phyloP scores from a whole-genome alignment of 2,888 invertebrate species.

The Chironomus tentans region DNA sequence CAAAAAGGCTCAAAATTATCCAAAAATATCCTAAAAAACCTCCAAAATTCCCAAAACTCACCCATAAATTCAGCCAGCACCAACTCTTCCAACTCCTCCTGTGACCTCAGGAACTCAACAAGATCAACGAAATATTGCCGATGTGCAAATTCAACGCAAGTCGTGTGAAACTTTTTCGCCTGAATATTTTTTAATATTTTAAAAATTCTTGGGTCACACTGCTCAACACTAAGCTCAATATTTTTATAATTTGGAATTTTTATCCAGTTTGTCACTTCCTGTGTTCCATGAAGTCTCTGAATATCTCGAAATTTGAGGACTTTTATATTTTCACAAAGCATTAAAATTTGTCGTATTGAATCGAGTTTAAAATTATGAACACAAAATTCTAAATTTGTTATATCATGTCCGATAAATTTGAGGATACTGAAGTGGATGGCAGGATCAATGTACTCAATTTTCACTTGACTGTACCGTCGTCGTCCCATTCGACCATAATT shows the following conservation, averaged over 20 bases:
- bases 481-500: not conserved
- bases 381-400: not conserved
- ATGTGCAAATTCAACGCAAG: not conserved
- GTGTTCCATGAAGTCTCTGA: not conserved
- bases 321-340: not conserved
- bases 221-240: not conserved
- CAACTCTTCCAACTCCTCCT: not conserved
- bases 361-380: not conserved
- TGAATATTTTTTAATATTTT: not conserved
- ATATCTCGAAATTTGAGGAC: not conserved
- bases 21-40: too few relatives aligned
- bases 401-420: not conserved
- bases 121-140: not conserved
- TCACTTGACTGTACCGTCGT: not conserved
- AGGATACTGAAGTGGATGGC: not conserved
- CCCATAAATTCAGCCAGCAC: not conserved
- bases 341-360: not conserved
- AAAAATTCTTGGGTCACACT: not conserved
- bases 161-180: not conserved
- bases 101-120: not conserved
- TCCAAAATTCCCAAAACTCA: not conserved
- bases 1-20: too few relatives aligned
- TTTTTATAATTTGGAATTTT: not conserved
- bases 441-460: not conserved
- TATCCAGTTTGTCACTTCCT: not conserved